These are phyloP conservation scores for Iphiclides podalirius DNA, from an alignment of 2,888 invertebrate species.

Conservation along the genomic window DNA sequence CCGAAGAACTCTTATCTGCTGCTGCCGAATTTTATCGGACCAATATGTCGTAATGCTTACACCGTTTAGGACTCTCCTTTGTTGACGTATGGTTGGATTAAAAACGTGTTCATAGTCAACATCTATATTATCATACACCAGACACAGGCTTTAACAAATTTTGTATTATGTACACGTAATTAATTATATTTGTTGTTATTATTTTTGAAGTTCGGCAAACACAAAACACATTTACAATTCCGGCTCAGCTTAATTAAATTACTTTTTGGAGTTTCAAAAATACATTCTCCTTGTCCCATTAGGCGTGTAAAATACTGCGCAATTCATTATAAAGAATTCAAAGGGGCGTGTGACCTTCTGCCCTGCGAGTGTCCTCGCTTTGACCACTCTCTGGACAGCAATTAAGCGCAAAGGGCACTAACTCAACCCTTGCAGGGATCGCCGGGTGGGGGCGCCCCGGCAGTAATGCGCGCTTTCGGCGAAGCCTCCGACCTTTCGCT, in stretches of 20 bases:
- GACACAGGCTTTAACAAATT: too few species aligned
- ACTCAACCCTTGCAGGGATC: slow-evolving; percentile 36
- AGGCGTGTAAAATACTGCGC: slow-evolving; percentile 1
- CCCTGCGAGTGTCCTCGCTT: slow-evolving; percentile 32
- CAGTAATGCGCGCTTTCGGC: too few species aligned
- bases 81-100: too few species aligned
- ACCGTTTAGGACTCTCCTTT: too few species aligned
- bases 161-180: too few species aligned
- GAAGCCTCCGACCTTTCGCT: slow-evolving; percentile 32
- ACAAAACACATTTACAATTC: too few species aligned
- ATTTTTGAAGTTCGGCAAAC: background rate
- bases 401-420: slow-evolving; percentile 39
- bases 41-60: background rate
- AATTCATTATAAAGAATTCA: slow-evolving; percentile 9
- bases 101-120: too few species aligned
- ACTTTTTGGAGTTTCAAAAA: too few species aligned
- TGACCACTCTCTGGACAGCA: slow-evolving; percentile 23
- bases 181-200: too few species aligned
- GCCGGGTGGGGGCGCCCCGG: background rate
- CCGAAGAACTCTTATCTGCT: too few species aligned
- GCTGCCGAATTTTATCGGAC: background rate
- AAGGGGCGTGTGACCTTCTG: slow-evolving; percentile 9
- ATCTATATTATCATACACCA: too few species aligned
- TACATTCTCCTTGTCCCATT: background rate
- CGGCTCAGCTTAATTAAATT: too few species aligned